Evolutionary conservation across 2,797 vertebrate species (phyloP), one percentile per base, ranked within the genome.

Genomic region (Tapera naevia): DNA sequence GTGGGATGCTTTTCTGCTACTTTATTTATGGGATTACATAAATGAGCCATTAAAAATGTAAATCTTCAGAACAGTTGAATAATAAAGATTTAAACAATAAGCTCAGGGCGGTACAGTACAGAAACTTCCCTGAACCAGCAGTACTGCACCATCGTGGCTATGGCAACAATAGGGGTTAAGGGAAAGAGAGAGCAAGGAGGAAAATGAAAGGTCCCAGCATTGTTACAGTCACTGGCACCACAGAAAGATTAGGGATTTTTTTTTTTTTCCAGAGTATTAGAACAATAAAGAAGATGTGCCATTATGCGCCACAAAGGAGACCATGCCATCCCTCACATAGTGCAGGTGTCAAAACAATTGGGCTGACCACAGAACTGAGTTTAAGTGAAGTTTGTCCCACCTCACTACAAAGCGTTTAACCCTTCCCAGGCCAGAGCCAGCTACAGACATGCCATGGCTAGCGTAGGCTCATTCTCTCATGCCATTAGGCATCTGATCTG

Each of bases 1-100:
- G 97, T 97, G 97, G 97, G 97, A 96, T 97, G 98, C 97, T 97
- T 98, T 98, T 98, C 97, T 98, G 95, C 97, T 97, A 98, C 97
- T 98, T 98, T 98, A 98, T 98, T 98, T 98, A 98, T 98, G 97
- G 98, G 98, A 98, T 98, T 98, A 98, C 98, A 98, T 98, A 98
- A 98, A 98, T 98, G 98, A 98, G 98, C 98, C 98, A 98, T 98
- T 98, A 98, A 98, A 98, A 98, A 98, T 98, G 98, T 98, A 98
- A 98, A 98, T 98, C 98, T 98, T 98, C 98, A 98, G 97, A 98
- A 98, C 97, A 97, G 98, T 98, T 94, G 97, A 97, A 98, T 98
- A 98, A 98, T 98, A 97, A 98, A 98, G 97, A 97, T 98, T 98
- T 98, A 97, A 98, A 98, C 98, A 98, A 98, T 98, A 96, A 97